These are phyloP conservation scores for Dasypolia templi DNA, from an alignment of 2,888 invertebrate species.

Conservation along the genomic window DNA sequence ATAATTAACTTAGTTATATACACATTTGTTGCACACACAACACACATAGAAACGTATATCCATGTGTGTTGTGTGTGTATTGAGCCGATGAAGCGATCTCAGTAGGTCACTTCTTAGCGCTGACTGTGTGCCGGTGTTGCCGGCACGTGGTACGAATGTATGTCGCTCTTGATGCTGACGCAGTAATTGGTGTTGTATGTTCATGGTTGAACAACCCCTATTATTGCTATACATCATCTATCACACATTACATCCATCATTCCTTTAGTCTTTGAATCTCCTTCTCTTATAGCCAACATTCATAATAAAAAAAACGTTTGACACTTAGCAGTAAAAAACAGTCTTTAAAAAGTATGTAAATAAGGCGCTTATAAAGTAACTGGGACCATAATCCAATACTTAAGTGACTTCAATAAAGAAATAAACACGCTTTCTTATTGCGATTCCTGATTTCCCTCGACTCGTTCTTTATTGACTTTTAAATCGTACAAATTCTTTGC, in stretches of 20 bases:
- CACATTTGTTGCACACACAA: too few relatives aligned
- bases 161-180: too few relatives aligned
- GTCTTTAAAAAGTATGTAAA: not conserved
- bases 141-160: too few relatives aligned
- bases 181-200: too few relatives aligned
- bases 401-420: slow-evolving; percentile 37
- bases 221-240: not conserved
- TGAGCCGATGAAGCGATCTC: too few relatives aligned
- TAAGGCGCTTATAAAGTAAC: not conserved
- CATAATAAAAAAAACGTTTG: not conserved
- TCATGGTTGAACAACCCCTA: too few relatives aligned
- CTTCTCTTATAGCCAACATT: not conserved
- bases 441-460: slow-evolving; percentile 46
- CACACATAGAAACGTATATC: too few relatives aligned
- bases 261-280: not conserved
- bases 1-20: too few relatives aligned
- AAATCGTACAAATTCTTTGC: slow-evolving; percentile 33
- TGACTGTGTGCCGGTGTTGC: too few relatives aligned
- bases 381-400: slow-evolving; percentile 6
- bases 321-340: not conserved
- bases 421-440: slow-evolving; percentile 40
- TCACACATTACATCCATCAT: not conserved
- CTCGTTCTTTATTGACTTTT: slow-evolving; percentile 47
- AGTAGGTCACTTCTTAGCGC: too few relatives aligned
- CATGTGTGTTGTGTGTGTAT: too few relatives aligned